Percentiles rank a stretch among this genome's conserved stretches.
These are phyloP conservation scores for Sceloporus undulatus DNA, from an alignment of 2,113 vertebrate genomes.

Conservation along the genomic window DNA sequence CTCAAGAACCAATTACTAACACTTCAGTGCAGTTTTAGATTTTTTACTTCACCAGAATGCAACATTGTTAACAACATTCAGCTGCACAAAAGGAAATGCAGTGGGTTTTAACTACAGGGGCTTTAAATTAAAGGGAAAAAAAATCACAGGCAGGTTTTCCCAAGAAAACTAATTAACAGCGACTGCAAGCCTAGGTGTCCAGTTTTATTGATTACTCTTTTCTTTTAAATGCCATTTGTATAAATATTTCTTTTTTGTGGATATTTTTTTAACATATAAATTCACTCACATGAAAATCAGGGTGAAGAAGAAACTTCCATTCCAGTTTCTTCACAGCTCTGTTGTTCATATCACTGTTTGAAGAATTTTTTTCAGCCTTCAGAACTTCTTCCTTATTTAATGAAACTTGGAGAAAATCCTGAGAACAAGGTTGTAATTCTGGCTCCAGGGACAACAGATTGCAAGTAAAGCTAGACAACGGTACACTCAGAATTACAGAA, in stretches of 20 bases:
- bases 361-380: too few relatives aligned
- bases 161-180: conserved; percentile 74
- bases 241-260: conserved; percentile 12
- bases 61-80: conserved; percentile 76
- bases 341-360: neutral
- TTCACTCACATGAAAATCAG: neutral
- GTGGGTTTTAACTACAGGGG: conserved; percentile 67
- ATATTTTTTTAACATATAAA: too few relatives aligned
- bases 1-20: conserved; percentile 83
- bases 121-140: conserved; percentile 11
- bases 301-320: neutral
- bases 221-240: conserved; percentile 31
- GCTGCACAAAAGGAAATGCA: conserved; percentile 70
- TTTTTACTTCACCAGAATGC: conserved; percentile 77
- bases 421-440: conserved; percentile 19
- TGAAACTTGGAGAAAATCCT: conserved; percentile 39
- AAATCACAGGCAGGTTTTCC: conserved; percentile 65
- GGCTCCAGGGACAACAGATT: neutral
- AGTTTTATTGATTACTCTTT: conserved; percentile 59
- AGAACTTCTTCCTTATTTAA: conserved; percentile 64
- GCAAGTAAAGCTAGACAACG: neutral
- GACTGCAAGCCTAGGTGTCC: conserved; percentile 64
- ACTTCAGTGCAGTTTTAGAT: conserved; percentile 76
- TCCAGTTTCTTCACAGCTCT: neutral
- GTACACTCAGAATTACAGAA: conserved; percentile 31